A percentile compares a stretch with the other conserved stretches of the same genome.
Conservation (phyloP, 2,888 invertebrate genomes). For the Diarsia rubi region DNA sequence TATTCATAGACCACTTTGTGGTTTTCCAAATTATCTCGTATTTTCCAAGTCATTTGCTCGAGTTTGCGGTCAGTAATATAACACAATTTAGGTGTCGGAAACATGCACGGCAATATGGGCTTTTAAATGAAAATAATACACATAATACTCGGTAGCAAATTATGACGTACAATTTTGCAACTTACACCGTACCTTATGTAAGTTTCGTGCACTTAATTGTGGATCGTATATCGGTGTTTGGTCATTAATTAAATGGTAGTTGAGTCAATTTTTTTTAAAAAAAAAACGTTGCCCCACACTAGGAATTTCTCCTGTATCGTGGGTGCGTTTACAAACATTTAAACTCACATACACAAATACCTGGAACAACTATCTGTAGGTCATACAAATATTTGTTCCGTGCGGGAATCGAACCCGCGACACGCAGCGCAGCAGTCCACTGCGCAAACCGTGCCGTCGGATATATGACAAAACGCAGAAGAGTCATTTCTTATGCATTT, state of each 20-base stretch:
- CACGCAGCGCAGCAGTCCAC: too few species aligned
- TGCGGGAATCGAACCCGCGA: too few species aligned
- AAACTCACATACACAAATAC: too few species aligned
- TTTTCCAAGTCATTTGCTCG: slow-evolving; percentile 19
- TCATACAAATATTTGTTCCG: too few species aligned
- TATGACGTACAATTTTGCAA: not conserved
- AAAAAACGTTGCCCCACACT: too few species aligned
- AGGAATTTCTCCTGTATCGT: too few species aligned
- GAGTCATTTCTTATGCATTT: not conserved
- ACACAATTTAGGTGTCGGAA: not conserved
- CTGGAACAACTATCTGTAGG: too few species aligned
- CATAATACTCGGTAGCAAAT: not conserved
- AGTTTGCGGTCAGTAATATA: slow-evolving; percentile 7
- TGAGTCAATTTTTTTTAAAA: not conserved
- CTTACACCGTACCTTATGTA: slow-evolving; percentile 13
- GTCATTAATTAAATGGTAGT: not conserved
- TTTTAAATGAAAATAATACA: slow-evolving; percentile 2
- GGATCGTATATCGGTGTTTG: not conserved
- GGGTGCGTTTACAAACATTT: too few species aligned
- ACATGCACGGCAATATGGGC: slow-evolving; percentile 19
- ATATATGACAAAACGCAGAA: not conserved
- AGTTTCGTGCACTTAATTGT: slow-evolving; percentile 25
- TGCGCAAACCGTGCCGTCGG: too few species aligned
- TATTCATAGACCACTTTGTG: not conserved
- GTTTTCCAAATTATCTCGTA: slow-evolving; percentile 2